Conservation (phyloP, 2,888 invertebrate genomes). For the Hymenopus coronatus region DNA sequence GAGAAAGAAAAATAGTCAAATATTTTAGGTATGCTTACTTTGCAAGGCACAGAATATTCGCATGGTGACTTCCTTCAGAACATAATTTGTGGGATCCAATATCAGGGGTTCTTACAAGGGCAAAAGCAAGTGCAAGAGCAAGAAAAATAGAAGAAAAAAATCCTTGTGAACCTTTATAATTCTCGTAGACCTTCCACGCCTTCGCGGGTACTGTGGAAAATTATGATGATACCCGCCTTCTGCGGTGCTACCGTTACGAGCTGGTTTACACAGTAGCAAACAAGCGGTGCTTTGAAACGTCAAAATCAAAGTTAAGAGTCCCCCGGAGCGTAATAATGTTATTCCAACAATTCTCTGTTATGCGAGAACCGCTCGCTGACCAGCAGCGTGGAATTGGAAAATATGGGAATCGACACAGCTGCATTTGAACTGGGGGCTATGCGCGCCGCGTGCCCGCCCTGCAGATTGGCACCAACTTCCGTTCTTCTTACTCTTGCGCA, state of each 20-base stretch:
- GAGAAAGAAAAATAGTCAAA: not conserved
- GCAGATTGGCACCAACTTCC: not conserved
- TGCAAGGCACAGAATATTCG: not conserved
- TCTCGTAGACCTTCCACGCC: not conserved
- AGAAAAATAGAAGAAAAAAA: not conserved
- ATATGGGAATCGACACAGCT: not conserved
- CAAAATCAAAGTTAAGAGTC: not conserved
- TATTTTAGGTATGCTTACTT: not conserved
- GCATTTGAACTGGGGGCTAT: not conserved
- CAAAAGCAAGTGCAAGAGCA: not conserved
- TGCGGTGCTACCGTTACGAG: not conserved
- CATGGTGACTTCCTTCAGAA: not conserved
- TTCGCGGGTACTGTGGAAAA: not conserved
- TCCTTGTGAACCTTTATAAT: not conserved
- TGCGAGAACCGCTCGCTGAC: not conserved
- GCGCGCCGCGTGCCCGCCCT: not conserved
- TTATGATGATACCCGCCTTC: not conserved
- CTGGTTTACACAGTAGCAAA: not conserved
- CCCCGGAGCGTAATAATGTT: not conserved
- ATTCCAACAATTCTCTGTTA: not conserved
- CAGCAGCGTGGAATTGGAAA: not conserved
- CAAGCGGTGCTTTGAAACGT: not conserved
- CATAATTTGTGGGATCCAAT: not conserved
- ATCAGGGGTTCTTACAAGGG: not conserved
- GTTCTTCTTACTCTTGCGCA: not conserved